phyloP scores from a whole-genome alignment of 2,797 vertebrate species.

The Gouania willdenowi region DNA sequence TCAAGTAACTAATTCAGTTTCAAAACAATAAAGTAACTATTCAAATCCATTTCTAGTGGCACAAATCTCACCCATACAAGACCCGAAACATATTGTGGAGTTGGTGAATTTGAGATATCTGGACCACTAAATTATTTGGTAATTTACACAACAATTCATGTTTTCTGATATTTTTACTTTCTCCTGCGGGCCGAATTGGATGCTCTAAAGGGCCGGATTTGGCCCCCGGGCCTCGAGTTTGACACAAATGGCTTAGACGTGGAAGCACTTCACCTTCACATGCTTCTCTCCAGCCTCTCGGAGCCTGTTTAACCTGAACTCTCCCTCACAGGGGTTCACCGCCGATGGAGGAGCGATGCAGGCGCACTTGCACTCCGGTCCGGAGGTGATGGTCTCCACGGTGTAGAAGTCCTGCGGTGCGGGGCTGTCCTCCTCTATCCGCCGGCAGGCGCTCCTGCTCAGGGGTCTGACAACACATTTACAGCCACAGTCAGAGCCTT shows the following conservation, averaged over 20 bases:
- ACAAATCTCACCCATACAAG: too few relatives aligned
- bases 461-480: constrained; percentile 93
- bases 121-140: too few relatives aligned
- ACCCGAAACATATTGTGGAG: too few relatives aligned
- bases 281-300: constrained; percentile 81
- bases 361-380: constrained; percentile 88
- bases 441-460: constrained; percentile 84
- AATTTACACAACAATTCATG: too few relatives aligned
- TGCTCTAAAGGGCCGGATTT: constrained; percentile 3
- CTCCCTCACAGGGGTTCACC: constrained; percentile 89
- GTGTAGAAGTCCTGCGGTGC: constrained; percentile 84
- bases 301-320: constrained; percentile 86
- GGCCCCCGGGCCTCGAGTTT: background rate
- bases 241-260: background rate
- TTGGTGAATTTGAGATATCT: too few relatives aligned
- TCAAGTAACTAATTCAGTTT: too few relatives aligned
- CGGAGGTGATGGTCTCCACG: constrained; percentile 90
- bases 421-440: constrained; percentile 77
- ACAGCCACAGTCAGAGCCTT: constrained; percentile 93
- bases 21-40: too few relatives aligned
- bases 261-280: constrained; percentile 84
- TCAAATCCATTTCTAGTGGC: too few relatives aligned
- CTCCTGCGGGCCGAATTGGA: background rate
- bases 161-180: too few relatives aligned
- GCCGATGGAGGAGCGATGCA: constrained; percentile 89